Base-by-base conservation (phyloP, 2,888 invertebrate species). In the Galeopsomyia nigrocyanea region DNA sequence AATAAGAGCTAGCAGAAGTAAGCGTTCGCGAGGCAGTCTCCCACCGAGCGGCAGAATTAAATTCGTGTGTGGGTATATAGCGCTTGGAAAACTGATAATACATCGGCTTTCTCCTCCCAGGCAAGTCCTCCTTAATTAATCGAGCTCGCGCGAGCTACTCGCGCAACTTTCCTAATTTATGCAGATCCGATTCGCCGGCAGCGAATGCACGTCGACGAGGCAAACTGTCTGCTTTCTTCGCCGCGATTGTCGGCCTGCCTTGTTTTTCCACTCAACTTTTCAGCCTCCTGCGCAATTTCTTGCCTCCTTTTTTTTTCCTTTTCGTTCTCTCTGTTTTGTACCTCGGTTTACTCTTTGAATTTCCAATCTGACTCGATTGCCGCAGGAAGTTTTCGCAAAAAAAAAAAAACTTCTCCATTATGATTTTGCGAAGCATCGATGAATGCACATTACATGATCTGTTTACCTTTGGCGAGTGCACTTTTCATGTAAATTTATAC, bases 121-220 rank as follows among this genome's bases (percentile, higher is more conserved):
- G 39, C 13, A 39, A n/a, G 17, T 68, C 46, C 1, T 46, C 51
- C 46, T 61, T 60, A 68, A 68, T 68, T 68, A 68, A 68, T 68
- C 68, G 68, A 60, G 60, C 60, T 26, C 53, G 51, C 53, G 51
- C 16, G 22, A 60, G 39, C 9, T 39, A 39, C 39, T 10, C 7
- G 39, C 10, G 10, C 62, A 69, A 76, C 74, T 78, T 76, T 71
- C 71, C 69, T 76, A 76, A 78, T 78, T 77, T 77, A 79, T 79
- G 77, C 77, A 77, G 74, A 78, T 79, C 78, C 77, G 72, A 78
- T 77, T 79, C 73, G 61, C 75, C 68, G 64, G 71, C 39, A 75
- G 76, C 69, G 73, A 66, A 60, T 71, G 56, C 51, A 71, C 60
- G 56, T 46, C 56, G 70, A 65, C 39, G 70, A 65, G 57, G 50